Conservation (phyloP, 2,113 vertebrate species). For the Thryonomys swinderianus region DNA sequence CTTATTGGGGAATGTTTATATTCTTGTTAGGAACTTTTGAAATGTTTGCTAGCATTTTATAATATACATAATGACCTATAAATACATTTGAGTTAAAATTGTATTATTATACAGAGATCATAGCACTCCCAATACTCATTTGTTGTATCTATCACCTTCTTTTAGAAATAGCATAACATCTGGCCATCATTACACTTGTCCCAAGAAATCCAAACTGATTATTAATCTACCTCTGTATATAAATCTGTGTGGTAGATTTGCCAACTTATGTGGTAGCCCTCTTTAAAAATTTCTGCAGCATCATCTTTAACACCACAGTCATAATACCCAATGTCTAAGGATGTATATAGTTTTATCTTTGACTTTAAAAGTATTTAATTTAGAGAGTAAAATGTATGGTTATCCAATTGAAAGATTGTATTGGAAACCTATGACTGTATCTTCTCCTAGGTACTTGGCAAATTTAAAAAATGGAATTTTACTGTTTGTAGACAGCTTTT, state of each 20-base stretch:
- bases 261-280: not conserved
- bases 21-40: not conserved
- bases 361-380: not conserved
- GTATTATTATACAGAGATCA: not conserved
- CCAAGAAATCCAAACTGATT: not conserved
- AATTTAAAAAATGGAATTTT: not conserved
- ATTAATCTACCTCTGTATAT: rapidly evolving
- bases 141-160: not conserved
- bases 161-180: not conserved
- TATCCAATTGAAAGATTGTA: not conserved
- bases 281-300: not conserved
- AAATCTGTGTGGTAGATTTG: not conserved
- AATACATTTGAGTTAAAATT: not conserved
- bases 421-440: not conserved
- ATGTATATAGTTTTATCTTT: not conserved
- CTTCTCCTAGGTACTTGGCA: not conserved
- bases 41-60: not conserved
- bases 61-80: not conserved
- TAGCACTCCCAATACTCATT: not conserved
- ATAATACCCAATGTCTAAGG: not conserved
- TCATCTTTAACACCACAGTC: not conserved
- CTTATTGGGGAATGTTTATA: not conserved
- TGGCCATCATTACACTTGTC: not conserved
- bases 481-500: not conserved
- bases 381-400: not conserved